Evolutionary conservation across 2,888 invertebrate genomes (phyloP).

Genomic region (Xylota sylvarum): DNA sequence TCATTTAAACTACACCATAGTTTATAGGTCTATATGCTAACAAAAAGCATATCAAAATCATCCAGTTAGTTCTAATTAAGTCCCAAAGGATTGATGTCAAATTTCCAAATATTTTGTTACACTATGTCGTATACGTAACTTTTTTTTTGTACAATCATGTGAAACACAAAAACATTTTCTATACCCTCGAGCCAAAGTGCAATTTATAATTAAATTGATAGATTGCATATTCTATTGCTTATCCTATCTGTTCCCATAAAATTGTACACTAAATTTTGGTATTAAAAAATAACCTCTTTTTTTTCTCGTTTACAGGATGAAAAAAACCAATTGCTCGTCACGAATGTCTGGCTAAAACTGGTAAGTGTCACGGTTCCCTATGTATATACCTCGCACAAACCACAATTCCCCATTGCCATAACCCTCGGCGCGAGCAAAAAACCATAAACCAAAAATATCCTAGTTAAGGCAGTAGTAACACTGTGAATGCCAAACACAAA

Average conservation of each 20-base stretch:
- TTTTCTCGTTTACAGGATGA: constrained; percentile 88
- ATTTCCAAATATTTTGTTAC: constrained; percentile 27
- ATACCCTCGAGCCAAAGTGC: not conserved
- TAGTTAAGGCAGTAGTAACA: constrained; percentile 39
- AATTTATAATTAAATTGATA: constrained; percentile 22
- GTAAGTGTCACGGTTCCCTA: constrained; percentile 79
- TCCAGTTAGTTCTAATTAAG: not conserved
- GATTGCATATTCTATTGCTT: constrained; percentile 23
- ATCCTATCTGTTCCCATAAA: not conserved
- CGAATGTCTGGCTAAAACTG: constrained; percentile 96
- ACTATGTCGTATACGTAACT: constrained; percentile 30
- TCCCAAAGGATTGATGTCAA: not conserved
- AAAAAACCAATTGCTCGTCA: constrained; percentile 97
- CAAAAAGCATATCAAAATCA: too few species aligned
- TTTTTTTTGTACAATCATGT: not conserved
- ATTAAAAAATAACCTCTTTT: constrained; percentile 79
- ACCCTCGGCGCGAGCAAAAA: not conserved
- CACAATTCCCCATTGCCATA: constrained; percentile 36
- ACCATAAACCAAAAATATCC: constrained; percentile 29
- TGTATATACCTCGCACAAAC: constrained; percentile 13
- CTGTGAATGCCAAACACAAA: constrained; percentile 1
- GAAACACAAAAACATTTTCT: not conserved
- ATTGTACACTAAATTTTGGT: not conserved
- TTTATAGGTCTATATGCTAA: too few species aligned
- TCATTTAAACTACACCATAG: too few species aligned